A percentile compares a stretch with the other conserved stretches of the same genome.
These are phyloP conservation scores for Lingula anatina DNA, from an alignment of 2,888 invertebrate species.

Conservation along the genomic window DNA sequence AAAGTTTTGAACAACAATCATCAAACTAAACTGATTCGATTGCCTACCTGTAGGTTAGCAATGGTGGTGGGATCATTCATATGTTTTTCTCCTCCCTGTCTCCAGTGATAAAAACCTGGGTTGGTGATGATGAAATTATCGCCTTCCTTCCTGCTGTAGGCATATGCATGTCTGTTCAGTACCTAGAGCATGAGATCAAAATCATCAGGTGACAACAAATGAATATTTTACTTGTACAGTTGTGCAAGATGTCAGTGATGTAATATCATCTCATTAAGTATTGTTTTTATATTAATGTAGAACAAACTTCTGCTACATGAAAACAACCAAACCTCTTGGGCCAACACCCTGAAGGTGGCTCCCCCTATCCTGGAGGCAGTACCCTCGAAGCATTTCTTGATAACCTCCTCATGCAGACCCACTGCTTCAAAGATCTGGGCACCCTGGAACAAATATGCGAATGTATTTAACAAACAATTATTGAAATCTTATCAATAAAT, in stretches of 20 bases:
- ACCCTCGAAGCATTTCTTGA: constrained; percentile 85
- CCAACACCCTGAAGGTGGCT: constrained; percentile 81
- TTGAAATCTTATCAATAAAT: too few species aligned
- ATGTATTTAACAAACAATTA: too few species aligned
- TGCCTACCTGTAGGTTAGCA: constrained; percentile 65
- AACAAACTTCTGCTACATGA: background rate
- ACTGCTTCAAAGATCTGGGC: constrained; percentile 99
- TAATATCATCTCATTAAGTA: background rate
- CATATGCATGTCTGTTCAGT: constrained; percentile 56
- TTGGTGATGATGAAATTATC: constrained; percentile 76
- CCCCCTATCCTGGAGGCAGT: constrained; percentile 76
- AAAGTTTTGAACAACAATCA: background rate
- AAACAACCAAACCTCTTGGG: constrained; percentile 61
- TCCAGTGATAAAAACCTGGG: constrained; percentile 95
- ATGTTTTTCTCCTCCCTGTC: constrained; percentile 92
- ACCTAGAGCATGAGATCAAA: too few species aligned
- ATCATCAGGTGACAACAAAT: too few species aligned
- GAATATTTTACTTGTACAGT: background rate
- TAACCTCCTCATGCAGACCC: constrained; percentile 84
- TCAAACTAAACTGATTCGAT: background rate
- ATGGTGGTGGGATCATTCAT: constrained; percentile 89
- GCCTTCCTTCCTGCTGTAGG: constrained; percentile 64
- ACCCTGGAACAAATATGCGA: constrained; percentile 60
- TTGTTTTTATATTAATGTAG: background rate
- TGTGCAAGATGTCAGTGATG: background rate